These are phyloP conservation scores for Cyanoliseus patagonus DNA, from an alignment of 2,113 vertebrate genomes.

Conservation along the genomic window DNA sequence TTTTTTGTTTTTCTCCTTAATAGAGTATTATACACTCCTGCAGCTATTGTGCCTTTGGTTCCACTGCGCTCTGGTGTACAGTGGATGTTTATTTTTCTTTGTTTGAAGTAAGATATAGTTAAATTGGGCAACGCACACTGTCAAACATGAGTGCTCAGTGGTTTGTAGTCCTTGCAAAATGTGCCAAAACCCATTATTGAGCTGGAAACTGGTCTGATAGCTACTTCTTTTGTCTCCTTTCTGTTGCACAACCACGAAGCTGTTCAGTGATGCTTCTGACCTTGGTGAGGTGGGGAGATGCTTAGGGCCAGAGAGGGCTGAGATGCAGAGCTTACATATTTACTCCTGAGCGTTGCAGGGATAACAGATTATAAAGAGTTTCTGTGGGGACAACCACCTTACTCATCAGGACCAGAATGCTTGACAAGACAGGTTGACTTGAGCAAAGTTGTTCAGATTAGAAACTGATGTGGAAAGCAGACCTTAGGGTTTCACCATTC, in stretches of 20 bases:
- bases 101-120: constrained; percentile 48
- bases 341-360: neutral
- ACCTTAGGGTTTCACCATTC: neutral
- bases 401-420: neutral
- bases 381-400: neutral
- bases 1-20: neutral
- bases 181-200: neutral
- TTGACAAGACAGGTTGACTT: neutral
- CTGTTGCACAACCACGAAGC: neutral
- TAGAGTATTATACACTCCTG: neutral
- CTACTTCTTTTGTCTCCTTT: neutral
- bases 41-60: constrained; percentile 19
- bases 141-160: neutral
- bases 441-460: neutral
- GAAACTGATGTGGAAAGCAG: neutral
- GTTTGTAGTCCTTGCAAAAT: neutral
- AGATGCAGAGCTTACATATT: neutral
- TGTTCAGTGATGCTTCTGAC: neutral
- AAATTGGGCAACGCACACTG: neutral
- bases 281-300: rapidly evolving
- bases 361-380: neutral
- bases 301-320: neutral
- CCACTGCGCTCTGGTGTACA: neutral
- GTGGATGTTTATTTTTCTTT: constrained; percentile 20
- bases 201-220: neutral